Base-by-base conservation (phyloP, 2,888 invertebrate genomes). In the Elmis aenea region DNA sequence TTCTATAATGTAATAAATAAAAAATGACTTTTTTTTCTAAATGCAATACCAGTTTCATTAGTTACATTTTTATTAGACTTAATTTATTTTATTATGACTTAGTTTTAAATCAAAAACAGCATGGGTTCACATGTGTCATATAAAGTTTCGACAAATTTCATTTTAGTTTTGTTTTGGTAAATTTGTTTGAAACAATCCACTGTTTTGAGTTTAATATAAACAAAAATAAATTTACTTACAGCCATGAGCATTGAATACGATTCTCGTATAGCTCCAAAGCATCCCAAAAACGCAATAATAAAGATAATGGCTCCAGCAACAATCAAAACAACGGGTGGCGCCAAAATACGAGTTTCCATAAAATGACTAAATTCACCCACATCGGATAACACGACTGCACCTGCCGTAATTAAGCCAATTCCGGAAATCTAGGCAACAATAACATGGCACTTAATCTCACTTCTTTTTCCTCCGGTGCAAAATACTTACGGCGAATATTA, bases 261-360 rank as follows among this genome's bases (percentile, higher is more conserved):
- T 66, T 95, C 94, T 54, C 80, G 81, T 54, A 91, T 74, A 3
- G 94, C 93, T 14, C 95, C 95, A 57, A 89, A 85, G 68, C 93
- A 93, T 22, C 94, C 95, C 55, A 95, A 79, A 48, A 88, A 83
- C 1, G 93, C 91, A 23, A 95, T 83, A 40, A 89, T 71, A 57
- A 94, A 83, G 65, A 94, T 83, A 42, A 93, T 77, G 21, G 82
- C 74, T 0, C 95, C 95, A 28, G 87, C 84, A 31, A 83, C 81
- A 48, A 95, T 85, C 34, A 95, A 70, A 27, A 94, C 77, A 10
- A 86, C 79, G 2, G 93, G 88, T 5, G 91, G 89, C 1, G 87
- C 85, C 55, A 85, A 75, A 63, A 88, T 81, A 54, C 83, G 74
- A 45, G 80, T 79, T 48, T 86, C 83, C 54, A 90, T 73, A 66